A percentile compares a stretch with the other conserved stretches of the same genome.
Conservation (phyloP, 2,113 vertebrate genomes). For the Corythornis madagascariensis region DNA sequence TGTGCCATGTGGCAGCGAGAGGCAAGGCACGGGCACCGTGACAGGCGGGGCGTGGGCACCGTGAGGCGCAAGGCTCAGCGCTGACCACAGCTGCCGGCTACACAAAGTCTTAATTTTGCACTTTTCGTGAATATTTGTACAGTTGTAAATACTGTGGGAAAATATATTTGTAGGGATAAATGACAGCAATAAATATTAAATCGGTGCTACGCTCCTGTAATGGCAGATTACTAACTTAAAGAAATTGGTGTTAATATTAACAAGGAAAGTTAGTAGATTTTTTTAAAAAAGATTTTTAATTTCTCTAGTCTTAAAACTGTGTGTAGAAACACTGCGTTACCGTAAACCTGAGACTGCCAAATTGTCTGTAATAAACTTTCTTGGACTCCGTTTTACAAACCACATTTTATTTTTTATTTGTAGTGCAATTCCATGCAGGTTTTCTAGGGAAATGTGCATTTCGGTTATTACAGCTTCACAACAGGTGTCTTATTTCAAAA, state of each 20-base stretch:
- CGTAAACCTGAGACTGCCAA: constrained; percentile 41
- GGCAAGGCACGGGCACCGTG: background rate
- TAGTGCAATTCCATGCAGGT: constrained; percentile 42
- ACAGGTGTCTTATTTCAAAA: constrained; percentile 19
- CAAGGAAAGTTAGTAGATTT: constrained; percentile 50
- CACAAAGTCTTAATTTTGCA: constrained; percentile 83
- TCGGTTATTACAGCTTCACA: background rate
- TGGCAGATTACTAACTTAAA: constrained; percentile 73
- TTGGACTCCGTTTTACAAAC: background rate
- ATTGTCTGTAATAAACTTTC: constrained; percentile 1
- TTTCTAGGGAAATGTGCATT: background rate
- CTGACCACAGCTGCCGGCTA: background rate
- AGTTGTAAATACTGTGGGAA: constrained; percentile 78
- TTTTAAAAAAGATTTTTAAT: constrained; percentile 51
- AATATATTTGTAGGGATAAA: constrained; percentile 82
- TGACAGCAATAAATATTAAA: constrained; percentile 78
- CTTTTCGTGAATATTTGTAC: constrained; percentile 86
- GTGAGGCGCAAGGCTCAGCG: background rate
- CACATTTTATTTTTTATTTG: background rate
- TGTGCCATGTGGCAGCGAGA: background rate
- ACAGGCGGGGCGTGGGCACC: background rate
- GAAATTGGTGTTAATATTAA: constrained; percentile 73
- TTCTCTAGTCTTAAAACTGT: constrained; percentile 66
- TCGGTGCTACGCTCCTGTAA: constrained; percentile 75
- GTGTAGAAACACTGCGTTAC: constrained; percentile 43